A percentile compares a stretch with the other conserved stretches of the same genome.
phyloP scores from a whole-genome alignment of 2,888 invertebrate genomes.

The Ichneumoninae sp. region DNA sequence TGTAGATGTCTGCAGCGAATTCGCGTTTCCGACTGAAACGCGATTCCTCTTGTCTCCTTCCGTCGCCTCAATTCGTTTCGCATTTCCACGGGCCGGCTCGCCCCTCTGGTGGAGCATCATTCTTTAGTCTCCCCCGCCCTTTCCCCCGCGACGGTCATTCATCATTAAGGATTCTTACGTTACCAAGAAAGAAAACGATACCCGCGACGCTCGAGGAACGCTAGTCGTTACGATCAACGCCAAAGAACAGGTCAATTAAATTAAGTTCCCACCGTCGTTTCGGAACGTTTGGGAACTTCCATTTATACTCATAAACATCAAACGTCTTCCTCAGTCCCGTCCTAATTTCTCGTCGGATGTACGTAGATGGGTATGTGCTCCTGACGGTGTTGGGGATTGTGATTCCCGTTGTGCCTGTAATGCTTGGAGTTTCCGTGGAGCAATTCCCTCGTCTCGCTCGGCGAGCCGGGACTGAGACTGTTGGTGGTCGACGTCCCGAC shows the following conservation, averaged over 20 bases:
- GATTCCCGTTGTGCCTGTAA: constrained; percentile 79
- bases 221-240: constrained; percentile 5
- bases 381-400: constrained; percentile 75
- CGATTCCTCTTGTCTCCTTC: background rate
- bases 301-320: background rate
- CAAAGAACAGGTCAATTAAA: background rate
- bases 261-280: background rate
- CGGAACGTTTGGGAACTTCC: constrained; percentile 11
- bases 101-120: background rate
- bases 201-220: constrained; percentile 1
- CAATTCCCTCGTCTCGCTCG: constrained; percentile 89
- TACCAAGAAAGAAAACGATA: constrained; percentile 9
- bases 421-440: constrained; percentile 87
- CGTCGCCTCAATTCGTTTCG: background rate
- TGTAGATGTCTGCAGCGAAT: background rate
- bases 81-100: background rate
- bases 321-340: background rate
- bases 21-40: background rate
- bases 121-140: background rate
- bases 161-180: background rate
- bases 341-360: constrained; percentile 77
- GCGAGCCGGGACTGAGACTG: constrained; percentile 88
- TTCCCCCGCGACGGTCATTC: background rate
- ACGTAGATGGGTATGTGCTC: constrained; percentile 74
- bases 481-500: constrained; percentile 86